Evolutionary conservation across 2,113 vertebrate species (phyloP), one percentile per base, ranked within the genome.

Genomic region (Ondatra zibethicus): DNA sequence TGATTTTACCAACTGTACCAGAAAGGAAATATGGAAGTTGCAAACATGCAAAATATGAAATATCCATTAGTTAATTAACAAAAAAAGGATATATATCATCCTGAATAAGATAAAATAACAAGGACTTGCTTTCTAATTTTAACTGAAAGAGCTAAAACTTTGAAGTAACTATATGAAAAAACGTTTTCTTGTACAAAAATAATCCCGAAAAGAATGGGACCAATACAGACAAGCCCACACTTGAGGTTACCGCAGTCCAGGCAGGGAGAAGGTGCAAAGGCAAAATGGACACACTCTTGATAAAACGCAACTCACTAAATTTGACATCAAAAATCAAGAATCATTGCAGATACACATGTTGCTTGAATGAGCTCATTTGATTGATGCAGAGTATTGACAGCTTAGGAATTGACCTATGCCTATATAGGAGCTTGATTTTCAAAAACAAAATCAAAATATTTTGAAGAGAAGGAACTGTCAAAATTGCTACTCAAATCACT

Each of bases 231-330:
- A 42, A 12, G 16, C 29, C 36, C 23, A 68, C 25, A 39, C 9
- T 73, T 73, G 16, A 39, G 9, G 36, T 52, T 19, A 70, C 10
- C 2, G 36, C 39, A 19, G 0, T 10, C 29, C 14, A 36, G 9
- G 3, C 2, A 68, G 7, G 45, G 36, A 42, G 47, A 88, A 39
- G 7, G 23, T 39, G 5, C 47, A 73, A 8, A 39, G 23, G 1
- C 1, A 21, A 55, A 55, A 73, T 12, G 8, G 2, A n/a, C 23
- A n/a, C 2, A 39, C 0, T 27, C 1, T 0, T 7, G 58, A 50
- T 58, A 72, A 25, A 55, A 55, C 19, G 0, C 7, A 73, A 11
- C 7, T 88, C 14, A 36, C 0, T 29, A 50, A 72, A 77, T 76
- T 23, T 63, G 17, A 45, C 10, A 93, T 29, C 5, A 88, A 47